Evolutionary conservation across 2,113 vertebrate genomes (phyloP).

Genomic region (Galeopterus variegatus): DNA sequence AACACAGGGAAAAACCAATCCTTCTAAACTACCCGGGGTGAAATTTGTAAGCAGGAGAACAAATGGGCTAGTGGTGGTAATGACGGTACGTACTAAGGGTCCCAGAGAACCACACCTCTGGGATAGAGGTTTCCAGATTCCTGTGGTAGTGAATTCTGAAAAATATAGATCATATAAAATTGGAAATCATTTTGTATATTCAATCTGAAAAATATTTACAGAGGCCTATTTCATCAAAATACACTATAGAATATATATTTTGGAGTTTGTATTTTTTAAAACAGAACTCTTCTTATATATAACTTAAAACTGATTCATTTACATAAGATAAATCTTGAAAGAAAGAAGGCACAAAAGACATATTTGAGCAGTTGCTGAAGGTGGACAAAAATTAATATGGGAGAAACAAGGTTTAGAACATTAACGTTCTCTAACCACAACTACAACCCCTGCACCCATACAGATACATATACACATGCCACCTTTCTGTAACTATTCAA

Average conservation of each 20-base stretch:
- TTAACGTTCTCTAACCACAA: not conserved
- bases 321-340: slow-evolving; percentile 9
- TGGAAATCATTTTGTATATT: slow-evolving; percentile 1
- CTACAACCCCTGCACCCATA: not conserved
- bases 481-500: not conserved
- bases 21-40: not conserved
- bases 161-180: slow-evolving; percentile 3
- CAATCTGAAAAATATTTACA: not conserved
- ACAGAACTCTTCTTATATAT: not conserved
- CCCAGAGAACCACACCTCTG: not conserved
- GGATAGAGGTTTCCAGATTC: not conserved
- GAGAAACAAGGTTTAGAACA: not conserved
- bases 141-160: not conserved
- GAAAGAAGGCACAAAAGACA: not conserved
- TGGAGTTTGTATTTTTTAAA: not conserved
- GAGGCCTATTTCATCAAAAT: not conserved
- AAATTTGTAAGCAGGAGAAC: not conserved
- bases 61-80: not conserved
- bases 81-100: not conserved
- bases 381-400: not conserved
- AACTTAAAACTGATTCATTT: slow-evolving; percentile 41
- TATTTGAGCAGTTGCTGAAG: not conserved
- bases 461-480: not conserved
- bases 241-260: not conserved
- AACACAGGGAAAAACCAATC: not conserved